Base-by-base conservation (phyloP, 2,888 invertebrate species). In the Embidobia sp. region DNA sequence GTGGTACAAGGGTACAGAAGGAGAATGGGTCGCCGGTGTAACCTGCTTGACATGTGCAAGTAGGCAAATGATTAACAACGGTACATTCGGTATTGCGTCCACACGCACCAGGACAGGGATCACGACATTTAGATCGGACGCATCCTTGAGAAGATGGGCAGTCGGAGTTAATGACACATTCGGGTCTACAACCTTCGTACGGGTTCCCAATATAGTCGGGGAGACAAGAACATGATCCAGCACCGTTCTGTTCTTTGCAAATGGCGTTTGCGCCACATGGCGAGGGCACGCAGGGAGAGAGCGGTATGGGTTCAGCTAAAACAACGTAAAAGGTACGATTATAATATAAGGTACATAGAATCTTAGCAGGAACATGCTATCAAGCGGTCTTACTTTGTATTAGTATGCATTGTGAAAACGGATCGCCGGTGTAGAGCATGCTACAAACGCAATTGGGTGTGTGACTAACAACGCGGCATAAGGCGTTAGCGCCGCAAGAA, bases 181-280 rank as follows among this genome's bases (percentile, higher is more conserved):
- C 94, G 0, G 94, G 94, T 85, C 94, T 92, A 87, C 95, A 95
- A 61, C 92, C 92, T 33, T 90, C 89, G 79, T 93, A 93, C n/a
- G 93, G 92, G 88, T 93, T 92, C 37, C 93, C 94, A 57, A 91
- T 91, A 80, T 91, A 92, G 42, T 92, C 92, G 13, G 87, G 83
- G 7, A 90, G 88, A 82, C 94, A 94, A 6, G 91, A 89, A 78
- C 94, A 92, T 4, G 90, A 86, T 46, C 91, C 90, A 37, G 86
- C 89, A 10, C 90, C 82, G 93, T 92, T 90, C 7, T 91, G 90
- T 83, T 91, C 91, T 83, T 91, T 91, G 83, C 94, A 94, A 82
- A 93, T 91, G 79, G 96, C 95, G 85, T 96, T 95, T 5, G 95
- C 93, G 31, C 96, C 96, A 86, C 96, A 97, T 0, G 95, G 95